Conservation (phyloP, 2,797 vertebrate species). For the Delichon dasypus region DNA sequence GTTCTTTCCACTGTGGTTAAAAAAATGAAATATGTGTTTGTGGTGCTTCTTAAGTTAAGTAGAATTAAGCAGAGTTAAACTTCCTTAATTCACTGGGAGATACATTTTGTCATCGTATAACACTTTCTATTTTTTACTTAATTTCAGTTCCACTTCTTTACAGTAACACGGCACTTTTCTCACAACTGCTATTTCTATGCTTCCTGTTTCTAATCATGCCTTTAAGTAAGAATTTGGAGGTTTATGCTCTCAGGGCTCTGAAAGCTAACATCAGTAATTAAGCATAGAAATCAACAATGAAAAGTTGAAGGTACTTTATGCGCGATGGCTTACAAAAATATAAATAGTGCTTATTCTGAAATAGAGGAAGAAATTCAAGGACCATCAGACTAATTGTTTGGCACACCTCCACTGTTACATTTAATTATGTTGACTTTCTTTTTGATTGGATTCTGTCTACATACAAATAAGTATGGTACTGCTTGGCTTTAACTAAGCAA, state of each 20-base stretch:
- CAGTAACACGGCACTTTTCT: not conserved
- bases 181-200: not conserved
- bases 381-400: not conserved
- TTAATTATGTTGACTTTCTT: not conserved
- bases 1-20: not conserved
- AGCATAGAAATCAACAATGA: not conserved
- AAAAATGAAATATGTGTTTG: not conserved
- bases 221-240: not conserved
- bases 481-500: not conserved
- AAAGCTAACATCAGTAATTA: not conserved
- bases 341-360: not conserved
- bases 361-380: not conserved
- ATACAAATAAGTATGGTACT: not conserved
- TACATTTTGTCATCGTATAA: not conserved
- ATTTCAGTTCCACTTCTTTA: not conserved
- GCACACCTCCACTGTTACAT: not conserved
- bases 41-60: not conserved
- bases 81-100: not conserved
- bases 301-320: not conserved
- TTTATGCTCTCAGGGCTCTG: not conserved
- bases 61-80: not conserved
- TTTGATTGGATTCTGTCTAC: not conserved
- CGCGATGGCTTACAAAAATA: not conserved
- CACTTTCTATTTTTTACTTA: not conserved
- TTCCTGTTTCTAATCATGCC: not conserved